Conservation (phyloP, 2,113 vertebrate species). For the Osmerus eperlanus region DNA sequence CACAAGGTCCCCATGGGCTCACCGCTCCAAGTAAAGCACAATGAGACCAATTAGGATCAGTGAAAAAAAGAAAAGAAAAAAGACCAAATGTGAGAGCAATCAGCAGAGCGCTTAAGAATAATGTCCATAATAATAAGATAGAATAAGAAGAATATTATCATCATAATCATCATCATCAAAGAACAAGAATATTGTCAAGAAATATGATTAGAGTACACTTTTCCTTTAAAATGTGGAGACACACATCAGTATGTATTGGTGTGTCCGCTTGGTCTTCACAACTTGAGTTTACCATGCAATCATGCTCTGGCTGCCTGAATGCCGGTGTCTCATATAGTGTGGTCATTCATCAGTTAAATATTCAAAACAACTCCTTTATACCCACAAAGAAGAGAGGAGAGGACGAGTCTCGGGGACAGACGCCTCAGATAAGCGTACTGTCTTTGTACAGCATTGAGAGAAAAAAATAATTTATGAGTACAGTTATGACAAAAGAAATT, state of each 20-base stretch:
- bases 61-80: slow-evolving; percentile 62
- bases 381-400: slow-evolving; percentile 62
- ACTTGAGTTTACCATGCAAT: slow-evolving; percentile 75
- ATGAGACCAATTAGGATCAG: slow-evolving; percentile 71
- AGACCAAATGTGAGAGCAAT: slow-evolving; percentile 47
- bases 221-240: slow-evolving; percentile 67
- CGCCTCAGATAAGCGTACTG: slow-evolving; percentile 60
- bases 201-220: slow-evolving; percentile 66
- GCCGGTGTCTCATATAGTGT: slow-evolving; percentile 71
- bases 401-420: slow-evolving; percentile 49
- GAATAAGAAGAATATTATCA: slow-evolving; percentile 66
- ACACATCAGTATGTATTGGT: slow-evolving; percentile 53
- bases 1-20: slow-evolving; percentile 63
- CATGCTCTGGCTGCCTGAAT: slow-evolving; percentile 75
- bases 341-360: slow-evolving; percentile 68
- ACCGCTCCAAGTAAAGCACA: slow-evolving; percentile 73
- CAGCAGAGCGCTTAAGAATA: slow-evolving; percentile 64
- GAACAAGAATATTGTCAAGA: slow-evolving; percentile 71
- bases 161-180: slow-evolving; percentile 55
- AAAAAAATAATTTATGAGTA: slow-evolving; percentile 40
- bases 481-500: slow-evolving; percentile 43
- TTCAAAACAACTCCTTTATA: slow-evolving; percentile 74
- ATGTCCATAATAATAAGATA: slow-evolving; percentile 68
- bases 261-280: slow-evolving; percentile 62
- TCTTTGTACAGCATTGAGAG: slow-evolving; percentile 66